Conservation (phyloP, 2,888 invertebrate genomes). For the Heteromyza rotundicornis region DNA sequence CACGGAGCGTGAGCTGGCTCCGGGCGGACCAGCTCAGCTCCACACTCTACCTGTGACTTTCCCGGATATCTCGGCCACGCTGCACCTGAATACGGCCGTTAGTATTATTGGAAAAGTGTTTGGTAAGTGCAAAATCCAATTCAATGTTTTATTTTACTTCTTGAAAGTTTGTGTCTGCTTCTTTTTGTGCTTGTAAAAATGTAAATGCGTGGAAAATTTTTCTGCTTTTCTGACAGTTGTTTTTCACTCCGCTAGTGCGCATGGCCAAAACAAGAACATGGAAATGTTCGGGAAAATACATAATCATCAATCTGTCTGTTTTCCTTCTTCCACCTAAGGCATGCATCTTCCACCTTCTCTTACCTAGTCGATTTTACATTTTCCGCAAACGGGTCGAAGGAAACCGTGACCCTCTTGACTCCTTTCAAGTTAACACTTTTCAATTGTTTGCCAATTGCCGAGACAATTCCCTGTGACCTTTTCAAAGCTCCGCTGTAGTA, state of each 20-base stretch:
- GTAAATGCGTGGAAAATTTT: neutral
- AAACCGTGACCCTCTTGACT: constrained; percentile 76
- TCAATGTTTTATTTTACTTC: neutral
- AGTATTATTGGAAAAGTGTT: constrained; percentile 67
- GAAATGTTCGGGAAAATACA: constrained; percentile 7
- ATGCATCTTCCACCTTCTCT: constrained; percentile 28
- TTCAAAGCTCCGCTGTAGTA: constrained; percentile 72
- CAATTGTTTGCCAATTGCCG: constrained; percentile 77
- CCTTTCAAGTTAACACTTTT: constrained; percentile 77
- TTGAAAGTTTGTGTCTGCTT: constrained; percentile 17
- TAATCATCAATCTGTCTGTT: too few relatives aligned
- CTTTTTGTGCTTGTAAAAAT: constrained; percentile 17
- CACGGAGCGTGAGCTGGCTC: constrained; percentile 67
- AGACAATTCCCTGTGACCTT: constrained; percentile 73
- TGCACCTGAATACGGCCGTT: constrained; percentile 65
- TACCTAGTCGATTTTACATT: constrained; percentile 70
- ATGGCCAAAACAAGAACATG: constrained; percentile 25
- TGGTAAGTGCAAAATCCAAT: constrained; percentile 59
- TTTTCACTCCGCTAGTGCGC: constrained; percentile 19
- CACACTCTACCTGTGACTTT: constrained; percentile 63
- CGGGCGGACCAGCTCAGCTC: constrained; percentile 63
- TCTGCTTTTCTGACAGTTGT: neutral
- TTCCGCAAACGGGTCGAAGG: constrained; percentile 84
- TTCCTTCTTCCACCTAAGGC: constrained; percentile 6
- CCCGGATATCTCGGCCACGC: constrained; percentile 64